Evolutionary conservation across 2,888 invertebrate genomes (phyloP), one percentile per base, ranked within the genome.

Genomic region (Ypsolopha scabrella): DNA sequence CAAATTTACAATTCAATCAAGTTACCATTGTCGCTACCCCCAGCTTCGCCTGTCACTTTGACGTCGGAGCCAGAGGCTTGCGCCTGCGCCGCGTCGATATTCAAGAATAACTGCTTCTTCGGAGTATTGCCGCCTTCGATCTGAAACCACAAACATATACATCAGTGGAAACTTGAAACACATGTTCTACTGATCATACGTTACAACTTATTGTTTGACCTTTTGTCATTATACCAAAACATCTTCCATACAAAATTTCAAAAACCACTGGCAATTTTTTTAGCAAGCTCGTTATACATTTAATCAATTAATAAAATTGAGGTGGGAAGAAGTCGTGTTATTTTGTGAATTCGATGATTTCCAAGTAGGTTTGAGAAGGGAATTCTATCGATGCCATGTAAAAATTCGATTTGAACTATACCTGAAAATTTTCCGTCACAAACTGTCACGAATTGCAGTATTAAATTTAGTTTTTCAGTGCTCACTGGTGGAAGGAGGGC

Each of bases 1-100:
- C 24, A 24, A 24, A 24, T 24, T 24, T 24, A 24, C 24, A 24
- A 24, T 24, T 3, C 24, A 24, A 24, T 47, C 6, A 50, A 67
- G 73, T 74, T 54, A 80, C 80, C 54, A 57, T 67, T 69, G 55
- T 75, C 75, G 37, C 57, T 53, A 46, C 58, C 50, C 49, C 54
- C 63, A 8, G 74, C 74, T 44, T 60, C 56, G 24, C 57, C 14
- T 4, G 24, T 24, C 2, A 62, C 53, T 48, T 51, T 62, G 0
- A 60, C 53, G 11, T 71, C 70, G 0, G 80, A 79, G n/a, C 72
- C 65, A 6, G 76, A 73, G 0, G 80, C 65, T 52, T 72, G 72
- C 33, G 62, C 62, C 52, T 73, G 72, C 34, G 62, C 62, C 8
- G 64, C 55, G 6, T 78, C 77, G 39, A 75, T 64, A 51, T 72